Conservation (phyloP, 2,888 invertebrate species). For the Tetramorium bicarinatum region DNA sequence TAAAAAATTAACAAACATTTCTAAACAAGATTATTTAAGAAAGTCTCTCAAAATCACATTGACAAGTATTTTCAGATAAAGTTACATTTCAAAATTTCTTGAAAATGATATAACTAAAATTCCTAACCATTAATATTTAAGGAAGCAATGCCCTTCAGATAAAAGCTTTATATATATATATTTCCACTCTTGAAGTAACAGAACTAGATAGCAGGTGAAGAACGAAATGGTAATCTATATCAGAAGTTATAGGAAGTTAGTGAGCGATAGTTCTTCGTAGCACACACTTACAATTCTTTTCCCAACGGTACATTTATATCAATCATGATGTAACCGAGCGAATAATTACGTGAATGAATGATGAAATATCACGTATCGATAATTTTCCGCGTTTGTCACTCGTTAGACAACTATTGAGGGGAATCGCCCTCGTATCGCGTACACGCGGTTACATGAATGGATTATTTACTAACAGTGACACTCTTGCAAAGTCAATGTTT, state of each 20-base stretch:
- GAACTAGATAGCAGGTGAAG: too few species aligned
- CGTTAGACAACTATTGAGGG: neutral
- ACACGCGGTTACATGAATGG: neutral
- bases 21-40: neutral
- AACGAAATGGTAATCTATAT: too few species aligned
- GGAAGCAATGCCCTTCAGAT: neutral
- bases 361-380: slow-evolving; percentile 39
- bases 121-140: too few species aligned
- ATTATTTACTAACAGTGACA: neutral
- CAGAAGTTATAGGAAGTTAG: neutral
- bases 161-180: neutral
- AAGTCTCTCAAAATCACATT: neutral
- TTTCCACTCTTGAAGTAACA: neutral
- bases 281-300: neutral
- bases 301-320: neutral
- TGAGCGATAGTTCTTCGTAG: neutral
- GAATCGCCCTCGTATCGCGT: neutral
- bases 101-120: neutral
- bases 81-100: neutral
- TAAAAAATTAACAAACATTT: neutral
- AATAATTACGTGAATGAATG: slow-evolving; percentile 44
- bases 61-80: neutral
- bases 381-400: neutral
- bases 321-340: slow-evolving; percentile 64
- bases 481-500: neutral